Conservation (phyloP, 2,113 vertebrate genomes). For the Taurulus bubalis region DNA sequence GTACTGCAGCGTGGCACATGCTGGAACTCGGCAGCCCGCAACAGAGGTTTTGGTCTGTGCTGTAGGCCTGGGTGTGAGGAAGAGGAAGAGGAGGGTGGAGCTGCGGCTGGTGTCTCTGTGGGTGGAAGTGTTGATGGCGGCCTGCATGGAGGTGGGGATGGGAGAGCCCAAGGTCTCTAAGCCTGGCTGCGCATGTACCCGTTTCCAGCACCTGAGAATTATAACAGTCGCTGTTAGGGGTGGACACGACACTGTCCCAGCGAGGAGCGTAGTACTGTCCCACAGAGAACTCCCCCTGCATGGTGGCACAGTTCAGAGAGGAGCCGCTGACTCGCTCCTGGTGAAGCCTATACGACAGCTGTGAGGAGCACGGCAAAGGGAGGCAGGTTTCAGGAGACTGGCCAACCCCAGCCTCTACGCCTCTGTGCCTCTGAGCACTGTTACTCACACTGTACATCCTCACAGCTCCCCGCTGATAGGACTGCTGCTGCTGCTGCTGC, state of each 20-base stretch:
- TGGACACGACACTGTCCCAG: slow-evolving; percentile 91
- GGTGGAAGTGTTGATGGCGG: slow-evolving; percentile 60
- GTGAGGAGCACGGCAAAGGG: slow-evolving; percentile 68
- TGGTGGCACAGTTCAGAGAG: slow-evolving; percentile 86
- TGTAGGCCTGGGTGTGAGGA: slow-evolving; percentile 72
- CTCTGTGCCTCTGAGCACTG: slow-evolving; percentile 76
- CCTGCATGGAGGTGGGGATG: slow-evolving; percentile 76
- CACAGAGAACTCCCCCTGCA: slow-evolving; percentile 88
- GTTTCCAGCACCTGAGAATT: slow-evolving; percentile 88
- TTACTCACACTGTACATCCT: slow-evolving; percentile 82
- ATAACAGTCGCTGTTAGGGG: slow-evolving; percentile 92
- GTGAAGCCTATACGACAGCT: slow-evolving; percentile 79
- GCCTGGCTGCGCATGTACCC: slow-evolving; percentile 72
- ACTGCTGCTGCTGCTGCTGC: slow-evolving; percentile 85
- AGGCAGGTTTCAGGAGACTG: slow-evolving; percentile 86
- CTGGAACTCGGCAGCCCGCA: slow-evolving; percentile 87
- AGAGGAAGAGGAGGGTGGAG: slow-evolving; percentile 66
- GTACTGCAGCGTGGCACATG: slow-evolving; percentile 90
- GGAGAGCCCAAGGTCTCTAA: slow-evolving; percentile 78
- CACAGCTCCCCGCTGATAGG: slow-evolving; percentile 85
- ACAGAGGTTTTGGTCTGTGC: slow-evolving; percentile 79
- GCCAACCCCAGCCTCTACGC: slow-evolving; percentile 67
- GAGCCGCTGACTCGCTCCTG: slow-evolving; percentile 83
- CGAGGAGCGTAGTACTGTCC: slow-evolving; percentile 89
- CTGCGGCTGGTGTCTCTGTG: slow-evolving; percentile 57